Evolutionary conservation across 2,888 invertebrate species (phyloP).

Genomic region (Melolontha melolontha): DNA sequence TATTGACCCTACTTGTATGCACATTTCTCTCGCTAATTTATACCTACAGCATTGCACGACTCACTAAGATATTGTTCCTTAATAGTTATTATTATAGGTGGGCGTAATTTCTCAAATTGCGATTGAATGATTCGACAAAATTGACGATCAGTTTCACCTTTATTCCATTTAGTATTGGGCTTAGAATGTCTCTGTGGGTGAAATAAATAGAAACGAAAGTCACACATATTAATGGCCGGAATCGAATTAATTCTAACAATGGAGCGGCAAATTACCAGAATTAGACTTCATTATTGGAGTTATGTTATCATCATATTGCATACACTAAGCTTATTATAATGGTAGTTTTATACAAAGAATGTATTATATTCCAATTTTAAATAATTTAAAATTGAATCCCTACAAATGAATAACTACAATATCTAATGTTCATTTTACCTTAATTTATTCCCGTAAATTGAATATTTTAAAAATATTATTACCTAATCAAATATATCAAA

Average conservation of each 20-base stretch:
- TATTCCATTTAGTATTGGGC: background rate
- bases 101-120: slow-evolving; percentile 34
- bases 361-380: no score
- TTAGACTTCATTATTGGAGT: background rate
- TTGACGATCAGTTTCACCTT: background rate
- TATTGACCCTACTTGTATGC: no score
- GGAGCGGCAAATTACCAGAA: slow-evolving; percentile 24
- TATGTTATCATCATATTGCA: no score
- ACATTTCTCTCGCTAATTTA: no score
- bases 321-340: no score
- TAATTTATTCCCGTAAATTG: no score
- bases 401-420: no score
- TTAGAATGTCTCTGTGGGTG: background rate
- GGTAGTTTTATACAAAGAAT: no score
- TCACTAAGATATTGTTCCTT: background rate
- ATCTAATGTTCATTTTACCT: no score
- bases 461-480: no score
- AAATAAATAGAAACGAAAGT: slow-evolving; percentile 32
- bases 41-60: background rate
- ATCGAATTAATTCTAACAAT: slow-evolving; percentile 36
- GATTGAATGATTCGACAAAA: slow-evolving; percentile 31
- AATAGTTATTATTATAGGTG: slow-evolving; percentile 10
- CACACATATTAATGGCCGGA: slow-evolving; percentile 33
- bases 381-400: no score
- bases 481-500: no score